phyloP scores from a whole-genome alignment of 1,140 invertebrate species.

The Anadara kagoshimensis region DNA sequence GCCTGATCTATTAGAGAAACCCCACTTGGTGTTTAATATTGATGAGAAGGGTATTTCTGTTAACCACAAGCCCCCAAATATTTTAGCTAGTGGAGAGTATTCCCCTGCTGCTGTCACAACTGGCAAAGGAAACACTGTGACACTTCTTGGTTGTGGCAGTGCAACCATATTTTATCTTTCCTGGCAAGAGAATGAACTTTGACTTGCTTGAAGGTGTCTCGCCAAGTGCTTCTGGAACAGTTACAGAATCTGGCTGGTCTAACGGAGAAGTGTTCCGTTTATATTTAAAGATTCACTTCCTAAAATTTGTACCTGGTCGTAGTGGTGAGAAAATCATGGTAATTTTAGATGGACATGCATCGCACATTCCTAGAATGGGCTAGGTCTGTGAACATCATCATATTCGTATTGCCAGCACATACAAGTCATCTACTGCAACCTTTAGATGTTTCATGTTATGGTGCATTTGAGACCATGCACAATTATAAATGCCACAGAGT shows the following conservation, averaged over 20 bases:
- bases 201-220: constrained; percentile 22
- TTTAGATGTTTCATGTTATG: too few relatives aligned
- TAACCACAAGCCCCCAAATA: constrained; percentile 32
- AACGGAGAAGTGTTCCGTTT: constrained; percentile 18
- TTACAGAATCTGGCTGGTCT: too few relatives aligned
- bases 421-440: constrained; percentile 30
- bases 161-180: constrained; percentile 38
- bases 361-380: constrained; percentile 24
- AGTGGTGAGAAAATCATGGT: too few relatives aligned
- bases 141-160: constrained; percentile 52
- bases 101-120: constrained; percentile 21
- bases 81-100: background rate
- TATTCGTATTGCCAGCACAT: constrained; percentile 27
- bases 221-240: too few relatives aligned
- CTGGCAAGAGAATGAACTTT: constrained; percentile 20
- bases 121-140: constrained; percentile 22
- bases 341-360: constrained; percentile 26
- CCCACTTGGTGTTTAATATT: constrained; percentile 40
- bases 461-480: too few relatives aligned
- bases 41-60: constrained; percentile 27
- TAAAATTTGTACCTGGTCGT: too few relatives aligned
- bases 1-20: constrained; percentile 47
- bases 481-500: too few relatives aligned
- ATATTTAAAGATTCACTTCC: constrained; percentile 12
- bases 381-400: constrained; percentile 12